Evolutionary conservation across 1,140 invertebrate species (phyloP), one percentile per base, ranked within the genome.

Genomic region (Thereuonema tuberculata): DNA sequence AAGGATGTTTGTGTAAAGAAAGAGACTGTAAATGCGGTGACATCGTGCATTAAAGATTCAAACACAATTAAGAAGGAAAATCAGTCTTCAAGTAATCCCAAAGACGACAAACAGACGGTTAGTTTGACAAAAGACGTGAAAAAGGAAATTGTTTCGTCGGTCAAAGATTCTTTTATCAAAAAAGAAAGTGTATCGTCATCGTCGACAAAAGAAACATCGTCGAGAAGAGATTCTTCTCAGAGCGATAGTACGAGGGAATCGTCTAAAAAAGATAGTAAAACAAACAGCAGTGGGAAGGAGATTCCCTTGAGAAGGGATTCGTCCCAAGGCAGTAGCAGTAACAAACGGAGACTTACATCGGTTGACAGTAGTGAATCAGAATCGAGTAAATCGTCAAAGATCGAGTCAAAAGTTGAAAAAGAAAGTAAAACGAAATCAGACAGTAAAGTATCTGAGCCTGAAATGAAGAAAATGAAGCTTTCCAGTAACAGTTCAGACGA

Each of bases 331-430:
- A n/a, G n/a, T n/a, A 68, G 74, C 29, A 77, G 80, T 0, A 76
- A 80, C 28, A 88, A 89, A 70, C 76, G 87, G 47, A 78, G 86
- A 55, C 79, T 86, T 60, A 87, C 85, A 52, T 86, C 84, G 1
- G 85, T 88, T 67, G 87, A 89, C 61, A 80, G 76, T 67, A 68
- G 80, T 37, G 81, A 83, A 48, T 77, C 76, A 37, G 62, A 65
- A 47, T 64, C 65, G 17, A 58, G 60, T 31, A n/a, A n/a, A 23
- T 24, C 21, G 27, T 3, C 52, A 48, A 29, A 61, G 21, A 26
- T 52, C 20, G 78, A 55, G 5, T 20, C 20, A 46, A 29, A 61
- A n/a, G 28, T 56, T n/a, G 78, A 55, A 9, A 55, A 29, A 29
- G 60, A 63, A 15, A 48, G 54, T 24, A 61, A 64, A 28, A 61